Base-by-base conservation (phyloP, 2,888 invertebrate genomes). In the Bellardia bayeri region DNA sequence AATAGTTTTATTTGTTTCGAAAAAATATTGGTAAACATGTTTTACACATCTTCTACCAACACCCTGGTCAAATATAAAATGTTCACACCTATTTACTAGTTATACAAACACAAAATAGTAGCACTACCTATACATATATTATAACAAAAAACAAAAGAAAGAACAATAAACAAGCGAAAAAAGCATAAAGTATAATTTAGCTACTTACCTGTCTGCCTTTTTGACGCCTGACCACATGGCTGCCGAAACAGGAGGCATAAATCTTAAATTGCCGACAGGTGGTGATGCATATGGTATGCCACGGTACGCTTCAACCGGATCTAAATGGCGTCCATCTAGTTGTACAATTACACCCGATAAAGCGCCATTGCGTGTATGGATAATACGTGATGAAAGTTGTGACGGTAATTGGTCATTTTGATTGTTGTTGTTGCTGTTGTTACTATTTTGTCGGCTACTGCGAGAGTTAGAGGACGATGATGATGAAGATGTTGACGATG, bases 221-320 rank as follows among this genome's bases (percentile, higher is more conserved):
- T 97, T 97, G 63, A 98, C 97, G 56, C 97, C 98, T 81, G 96
- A 96, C 98, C 98, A 98, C 92, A 98, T 96, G 78, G 98, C 97
- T 40, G 98, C 98, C 86, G 97, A 97, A 33, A 98, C 98, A 30
- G 99, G 99, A 13, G 98, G 98, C 98, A 99, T 98, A 94, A 99
- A 99, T 85, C 99, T 95, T 86, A 99, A 94, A 83, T 96, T 96
- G 7, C 98, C 98, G 63, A 97, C 94, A 49, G 98, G 98, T 33
- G 99, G 97, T 69, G 98, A 98, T 40, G 98, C 99, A 94, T 99
- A 99, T 6, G 98, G 98, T 85, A 99, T 96, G 8, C 99, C 99
- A 74, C 97, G 95, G 93, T 98, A 99, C 89, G 98, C 97, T 93
- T 98, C 98, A 30, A 99, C 98, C 82, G 97, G 97, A 93, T 97